Percentiles rank a stretch among this genome's conserved stretches.
phyloP scores from a whole-genome alignment of 1,140 invertebrate species.

The Akabosia matsudoensis region DNA sequence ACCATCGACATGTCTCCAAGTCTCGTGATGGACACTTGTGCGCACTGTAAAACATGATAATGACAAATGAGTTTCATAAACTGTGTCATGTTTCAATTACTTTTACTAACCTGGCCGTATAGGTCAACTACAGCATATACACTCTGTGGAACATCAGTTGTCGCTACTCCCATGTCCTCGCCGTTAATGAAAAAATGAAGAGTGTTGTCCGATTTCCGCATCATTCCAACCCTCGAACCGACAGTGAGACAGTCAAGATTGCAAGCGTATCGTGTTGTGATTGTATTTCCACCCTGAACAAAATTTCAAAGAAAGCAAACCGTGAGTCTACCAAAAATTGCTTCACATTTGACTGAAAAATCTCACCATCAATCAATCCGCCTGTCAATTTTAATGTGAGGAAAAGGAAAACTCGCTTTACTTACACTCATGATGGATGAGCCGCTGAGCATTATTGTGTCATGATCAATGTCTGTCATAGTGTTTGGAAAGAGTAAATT shows the following conservation, averaged over 20 bases:
- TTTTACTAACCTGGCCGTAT: slow-evolving; percentile 68
- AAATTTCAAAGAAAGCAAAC: no score
- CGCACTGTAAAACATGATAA: slow-evolving; percentile 57
- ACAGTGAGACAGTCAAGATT: slow-evolving; percentile 75
- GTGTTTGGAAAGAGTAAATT: slow-evolving; percentile 82
- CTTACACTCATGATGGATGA: slow-evolving; percentile 59
- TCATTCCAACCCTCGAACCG: slow-evolving; percentile 78
- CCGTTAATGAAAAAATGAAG: slow-evolving; percentile 89
- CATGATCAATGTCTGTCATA: slow-evolving; percentile 85
- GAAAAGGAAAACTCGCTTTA: not conserved
- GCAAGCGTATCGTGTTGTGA: slow-evolving; percentile 75
- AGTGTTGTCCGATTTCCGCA: slow-evolving; percentile 76
- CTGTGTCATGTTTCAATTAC: not conserved
- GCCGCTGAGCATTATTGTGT: slow-evolving; percentile 88
- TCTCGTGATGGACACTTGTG: slow-evolving; percentile 66
- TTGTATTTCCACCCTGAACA: slow-evolving; percentile 70
- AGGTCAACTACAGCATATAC: slow-evolving; percentile 92
- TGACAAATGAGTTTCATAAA: not conserved
- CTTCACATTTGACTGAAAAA: no score
- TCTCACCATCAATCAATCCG: not conserved
- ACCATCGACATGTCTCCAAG: slow-evolving; percentile 47
- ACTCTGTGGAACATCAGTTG: slow-evolving; percentile 70
- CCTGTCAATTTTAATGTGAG: not conserved
- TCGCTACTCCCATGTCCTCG: slow-evolving; percentile 82
- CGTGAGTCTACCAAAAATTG: no score